phyloP scores from a whole-genome alignment of 2,797 vertebrate species.

The Adrianichthys oophorus region DNA sequence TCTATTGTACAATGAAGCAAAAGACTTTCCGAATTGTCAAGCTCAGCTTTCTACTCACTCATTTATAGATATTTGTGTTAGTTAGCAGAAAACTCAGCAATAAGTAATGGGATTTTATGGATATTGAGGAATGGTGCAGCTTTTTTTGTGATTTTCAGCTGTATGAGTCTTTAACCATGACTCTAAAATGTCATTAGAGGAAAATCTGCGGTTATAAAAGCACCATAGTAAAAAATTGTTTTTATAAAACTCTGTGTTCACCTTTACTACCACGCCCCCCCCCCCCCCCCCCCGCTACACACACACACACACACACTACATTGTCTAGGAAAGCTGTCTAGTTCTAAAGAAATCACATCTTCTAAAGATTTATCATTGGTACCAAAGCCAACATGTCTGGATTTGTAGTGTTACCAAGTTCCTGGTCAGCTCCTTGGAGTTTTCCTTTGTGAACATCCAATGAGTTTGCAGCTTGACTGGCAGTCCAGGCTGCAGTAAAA shows the following conservation, averaged over 20 bases:
- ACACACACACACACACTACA: neutral
- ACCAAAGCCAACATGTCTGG: slow-evolving; percentile 2
- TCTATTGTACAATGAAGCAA: too few relatives aligned
- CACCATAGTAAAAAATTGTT: slow-evolving; percentile 13
- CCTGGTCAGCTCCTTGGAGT: neutral
- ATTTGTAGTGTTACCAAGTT: neutral
- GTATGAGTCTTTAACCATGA: slow-evolving; percentile 19
- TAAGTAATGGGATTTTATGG: neutral
- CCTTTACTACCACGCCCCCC: slow-evolving; percentile 8
- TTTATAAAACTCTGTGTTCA: neutral
- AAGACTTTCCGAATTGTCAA: slow-evolving; percentile 4
- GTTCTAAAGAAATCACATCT: neutral
- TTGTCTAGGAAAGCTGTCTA: neutral
- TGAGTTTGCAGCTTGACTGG: slow-evolving; percentile 4
- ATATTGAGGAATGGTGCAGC: neutral
- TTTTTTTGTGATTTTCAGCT: slow-evolving; percentile 26
- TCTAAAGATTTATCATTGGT: slow-evolving; percentile 1
- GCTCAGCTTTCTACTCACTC: slow-evolving; percentile 10
- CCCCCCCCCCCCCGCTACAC: too few relatives aligned
- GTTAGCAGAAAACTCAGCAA: too few relatives aligned
- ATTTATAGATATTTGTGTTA: too few relatives aligned
- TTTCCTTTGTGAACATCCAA: slow-evolving; percentile 4
- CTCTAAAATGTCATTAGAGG: slow-evolving; percentile 32
- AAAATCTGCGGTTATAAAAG: slow-evolving; percentile 2
- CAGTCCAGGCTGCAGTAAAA: slow-evolving; percentile 7